These are phyloP conservation scores for Hipparchia semele DNA, from an alignment of 2,888 invertebrate genomes.

Conservation along the genomic window DNA sequence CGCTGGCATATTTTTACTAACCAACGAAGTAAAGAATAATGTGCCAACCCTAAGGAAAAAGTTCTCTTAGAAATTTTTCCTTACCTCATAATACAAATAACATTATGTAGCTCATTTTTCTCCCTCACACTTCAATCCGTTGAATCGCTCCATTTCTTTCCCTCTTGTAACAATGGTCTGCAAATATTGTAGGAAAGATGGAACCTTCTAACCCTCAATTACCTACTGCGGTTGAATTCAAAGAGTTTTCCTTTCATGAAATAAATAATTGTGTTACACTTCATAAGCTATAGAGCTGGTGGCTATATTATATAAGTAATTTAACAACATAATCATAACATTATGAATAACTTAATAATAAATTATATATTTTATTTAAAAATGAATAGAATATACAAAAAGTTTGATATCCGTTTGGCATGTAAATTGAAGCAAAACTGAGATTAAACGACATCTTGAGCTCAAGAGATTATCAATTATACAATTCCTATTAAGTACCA, in stretches of 20 bases:
- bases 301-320: neutral
- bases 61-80: neutral
- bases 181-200: conserved; percentile 3
- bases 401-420: no score
- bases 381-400: no score
- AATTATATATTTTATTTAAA: no score
- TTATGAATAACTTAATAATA: no score
- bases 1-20: no score
- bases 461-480: no score
- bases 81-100: conserved; percentile 10
- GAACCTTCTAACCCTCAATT: conserved; percentile 16
- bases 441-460: no score
- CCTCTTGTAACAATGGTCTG: conserved; percentile 9
- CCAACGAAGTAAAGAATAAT: neutral
- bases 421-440: no score
- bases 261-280: conserved; percentile 40
- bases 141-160: neutral
- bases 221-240: conserved; percentile 24
- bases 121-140: neutral
- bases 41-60: neutral
- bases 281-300: neutral
- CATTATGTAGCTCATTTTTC: conserved; percentile 1
- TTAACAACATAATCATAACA: neutral
- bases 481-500: no score
- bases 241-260: conserved; percentile 39